Evolutionary conservation across 2,113 vertebrate species (phyloP).

Genomic region (Paradisaea rubra): DNA sequence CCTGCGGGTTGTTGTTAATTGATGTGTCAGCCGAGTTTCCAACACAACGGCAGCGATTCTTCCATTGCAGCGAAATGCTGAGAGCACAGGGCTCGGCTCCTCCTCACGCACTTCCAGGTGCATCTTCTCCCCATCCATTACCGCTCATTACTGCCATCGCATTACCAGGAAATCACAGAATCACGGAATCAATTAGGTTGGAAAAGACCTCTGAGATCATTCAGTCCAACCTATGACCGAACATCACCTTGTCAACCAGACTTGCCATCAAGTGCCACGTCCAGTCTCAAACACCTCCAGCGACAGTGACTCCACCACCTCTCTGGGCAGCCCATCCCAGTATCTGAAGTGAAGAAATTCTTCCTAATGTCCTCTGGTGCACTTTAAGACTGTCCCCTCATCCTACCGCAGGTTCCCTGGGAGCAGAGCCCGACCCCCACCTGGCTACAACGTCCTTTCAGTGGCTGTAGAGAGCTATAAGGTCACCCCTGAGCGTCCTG

Average conservation of each 20-base stretch:
- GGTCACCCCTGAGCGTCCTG: not conserved
- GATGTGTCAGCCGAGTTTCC: not conserved
- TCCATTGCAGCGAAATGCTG: fast-evolving
- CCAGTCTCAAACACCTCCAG: not conserved
- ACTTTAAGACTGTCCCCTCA: no score
- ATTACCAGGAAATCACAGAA: not conserved
- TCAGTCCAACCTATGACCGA: not conserved
- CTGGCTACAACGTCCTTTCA: not conserved
- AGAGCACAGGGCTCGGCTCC: not conserved
- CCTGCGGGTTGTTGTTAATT: not conserved
- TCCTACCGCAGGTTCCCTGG: not conserved
- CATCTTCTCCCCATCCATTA: not conserved
- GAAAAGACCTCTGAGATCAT: not conserved
- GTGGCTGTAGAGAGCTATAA: not conserved
- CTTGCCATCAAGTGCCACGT: not conserved
- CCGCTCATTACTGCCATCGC: not conserved
- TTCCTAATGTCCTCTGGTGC: not conserved
- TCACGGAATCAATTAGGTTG: not conserved
- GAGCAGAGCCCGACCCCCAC: not conserved
- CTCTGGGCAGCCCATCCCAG: not conserved
- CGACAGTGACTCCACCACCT: not conserved
- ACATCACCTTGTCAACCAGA: not conserved
- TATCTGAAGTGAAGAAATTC: not conserved
- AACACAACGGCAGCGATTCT: not conserved
- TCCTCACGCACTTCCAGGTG: not conserved